Evolutionary conservation across 2,888 invertebrate genomes (phyloP).

Genomic region (Bibio marci): DNA sequence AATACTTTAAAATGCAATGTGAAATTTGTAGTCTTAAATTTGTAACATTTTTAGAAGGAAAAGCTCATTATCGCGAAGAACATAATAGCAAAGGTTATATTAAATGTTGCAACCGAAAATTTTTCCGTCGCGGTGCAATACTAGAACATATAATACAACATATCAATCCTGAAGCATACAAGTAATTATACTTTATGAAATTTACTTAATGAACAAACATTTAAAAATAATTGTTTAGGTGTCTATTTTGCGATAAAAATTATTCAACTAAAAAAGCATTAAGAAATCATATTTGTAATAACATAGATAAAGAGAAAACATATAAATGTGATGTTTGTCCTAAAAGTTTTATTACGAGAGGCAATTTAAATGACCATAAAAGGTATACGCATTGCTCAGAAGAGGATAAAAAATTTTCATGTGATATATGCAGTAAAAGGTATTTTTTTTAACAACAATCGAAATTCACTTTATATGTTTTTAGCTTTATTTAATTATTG

Average conservation of each 20-base stretch:
- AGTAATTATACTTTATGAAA: too few species aligned
- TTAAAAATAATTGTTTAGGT: too few species aligned
- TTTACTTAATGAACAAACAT: too few species aligned
- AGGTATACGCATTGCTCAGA: neutral
- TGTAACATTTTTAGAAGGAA: constrained; percentile 20
- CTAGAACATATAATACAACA: constrained; percentile 26
- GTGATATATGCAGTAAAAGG: constrained; percentile 23
- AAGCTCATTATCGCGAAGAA: constrained; percentile 20
- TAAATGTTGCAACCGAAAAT: constrained; percentile 24
- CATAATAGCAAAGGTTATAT: constrained; percentile 23
- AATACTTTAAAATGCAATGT: constrained; percentile 22
- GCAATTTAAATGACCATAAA: constrained; percentile 22
- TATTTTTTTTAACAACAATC: too few species aligned
- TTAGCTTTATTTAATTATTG: constrained; percentile 21
- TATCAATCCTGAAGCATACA: constrained; percentile 25
- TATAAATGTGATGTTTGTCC: constrained; percentile 1
- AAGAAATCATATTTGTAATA: too few species aligned
- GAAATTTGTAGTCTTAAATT: constrained; percentile 18
- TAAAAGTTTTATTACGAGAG: constrained; percentile 20
- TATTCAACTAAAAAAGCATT: constrained; percentile 24
- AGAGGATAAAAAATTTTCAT: constrained; percentile 12
- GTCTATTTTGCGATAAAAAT: too few species aligned
- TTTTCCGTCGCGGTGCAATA: constrained; percentile 21
- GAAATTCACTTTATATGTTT: too few species aligned
- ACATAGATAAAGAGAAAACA: too few species aligned